Evolutionary conservation across 2,888 invertebrate genomes (phyloP), one percentile per base, ranked within the genome.

Genomic region (Heliconius ethilla): DNA sequence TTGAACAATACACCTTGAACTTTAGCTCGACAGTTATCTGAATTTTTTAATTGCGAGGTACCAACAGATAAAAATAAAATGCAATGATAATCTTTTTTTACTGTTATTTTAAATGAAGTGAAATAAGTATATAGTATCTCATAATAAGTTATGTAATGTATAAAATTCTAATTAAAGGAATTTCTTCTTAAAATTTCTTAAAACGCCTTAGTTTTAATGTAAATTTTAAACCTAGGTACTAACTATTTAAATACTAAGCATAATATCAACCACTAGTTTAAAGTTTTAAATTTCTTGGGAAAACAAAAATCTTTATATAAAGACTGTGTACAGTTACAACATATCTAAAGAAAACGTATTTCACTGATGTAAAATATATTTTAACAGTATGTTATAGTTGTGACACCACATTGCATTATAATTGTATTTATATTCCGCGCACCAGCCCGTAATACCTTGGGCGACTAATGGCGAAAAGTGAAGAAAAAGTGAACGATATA

Each of bases 1-100:
- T 69, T 40, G 40, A 69, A 69, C 40, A 69, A 69, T 40, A 69
- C n/a, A 69, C 40, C 69, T 69, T 69, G 69, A 69, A 25, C 69
- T 69, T 40, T 45, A 69, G 29, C 69, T 40, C 40, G 69, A 40
- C 25, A 27, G 74, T 74, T 73, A 63, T 74, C 63, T 63, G 25
- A 40, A 15, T 55, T 72, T 45, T 72, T 72, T 63, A 29, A 51
- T 13, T 22, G 29, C 10, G 11, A 33, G 22, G 18, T 29, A 45
- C 6, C 15, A 33, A 72, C 51, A 59, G 25, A 40, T 40, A 25
- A 40, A 45, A 15, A 69, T 25, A 40, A 69, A 69, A 69, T 40
- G 40, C 69, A 69, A 45, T 25, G 69, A 69, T 40, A 40, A 63
- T 63, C 25, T 27, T 63, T 51, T 63, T 27, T 15, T 27, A 29